A percentile compares a stretch with the other conserved stretches of the same genome.
Evolutionary conservation across 2,113 vertebrate species (phyloP).

Genomic region (Uria aalge): DNA sequence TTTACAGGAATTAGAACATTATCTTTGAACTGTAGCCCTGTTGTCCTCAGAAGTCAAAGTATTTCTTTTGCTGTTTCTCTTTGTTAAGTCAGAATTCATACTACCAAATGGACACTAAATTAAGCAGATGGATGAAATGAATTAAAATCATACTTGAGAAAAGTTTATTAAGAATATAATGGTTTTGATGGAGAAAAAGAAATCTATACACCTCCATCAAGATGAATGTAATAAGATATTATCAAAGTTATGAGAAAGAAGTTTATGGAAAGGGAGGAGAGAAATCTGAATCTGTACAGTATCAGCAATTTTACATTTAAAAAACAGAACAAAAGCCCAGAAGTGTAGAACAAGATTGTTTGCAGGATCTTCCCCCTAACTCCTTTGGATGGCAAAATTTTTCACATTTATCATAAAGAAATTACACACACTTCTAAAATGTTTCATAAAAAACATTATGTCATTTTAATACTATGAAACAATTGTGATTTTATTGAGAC

Average conservation of each 20-base stretch:
- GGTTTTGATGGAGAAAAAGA: not conserved
- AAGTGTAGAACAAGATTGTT: not conserved
- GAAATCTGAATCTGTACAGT: not conserved
- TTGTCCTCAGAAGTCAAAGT: not conserved
- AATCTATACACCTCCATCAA: not conserved
- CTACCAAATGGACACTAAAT: not conserved
- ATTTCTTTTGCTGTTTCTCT: not conserved
- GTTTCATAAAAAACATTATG: not conserved
- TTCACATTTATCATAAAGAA: not conserved
- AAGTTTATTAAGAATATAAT: not conserved
- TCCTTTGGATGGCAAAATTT: not conserved
- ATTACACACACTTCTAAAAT: not conserved
- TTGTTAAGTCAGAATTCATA: not conserved
- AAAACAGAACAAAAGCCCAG: not conserved
- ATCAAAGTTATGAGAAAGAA: not conserved
- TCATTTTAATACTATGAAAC: not conserved
- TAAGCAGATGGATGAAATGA: not conserved
- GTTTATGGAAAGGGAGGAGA: not conserved
- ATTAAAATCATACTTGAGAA: not conserved
- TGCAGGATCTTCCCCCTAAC: not conserved
- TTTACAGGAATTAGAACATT: not conserved
- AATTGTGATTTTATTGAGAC: not conserved
- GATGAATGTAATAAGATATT: not conserved
- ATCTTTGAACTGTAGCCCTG: not conserved
- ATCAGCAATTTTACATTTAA: not conserved